Evolutionary conservation across 2,797 vertebrate genomes (phyloP).

Genomic region (Garrulus glandarius): DNA sequence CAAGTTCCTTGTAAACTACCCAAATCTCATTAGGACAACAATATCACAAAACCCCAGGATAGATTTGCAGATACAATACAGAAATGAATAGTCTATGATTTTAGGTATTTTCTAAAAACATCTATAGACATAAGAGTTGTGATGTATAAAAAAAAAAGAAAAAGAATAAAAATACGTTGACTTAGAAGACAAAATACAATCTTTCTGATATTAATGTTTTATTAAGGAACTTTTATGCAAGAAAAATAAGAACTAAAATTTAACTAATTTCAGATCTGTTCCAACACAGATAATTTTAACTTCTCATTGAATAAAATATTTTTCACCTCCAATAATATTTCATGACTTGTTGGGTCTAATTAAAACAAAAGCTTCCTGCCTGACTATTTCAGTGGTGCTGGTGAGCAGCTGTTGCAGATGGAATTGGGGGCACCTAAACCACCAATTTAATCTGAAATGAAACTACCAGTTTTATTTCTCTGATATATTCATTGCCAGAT

Average conservation of each 20-base stretch:
- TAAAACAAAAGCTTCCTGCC: background rate
- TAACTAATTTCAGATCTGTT: background rate
- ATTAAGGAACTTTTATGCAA: background rate
- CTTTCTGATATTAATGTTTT: background rate
- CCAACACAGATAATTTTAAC: background rate
- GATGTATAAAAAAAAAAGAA: background rate
- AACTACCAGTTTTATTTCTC: background rate
- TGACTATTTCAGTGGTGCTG: background rate
- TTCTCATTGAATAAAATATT: background rate
- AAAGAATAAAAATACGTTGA: background rate
- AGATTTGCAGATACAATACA: background rate
- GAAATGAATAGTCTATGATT: background rate
- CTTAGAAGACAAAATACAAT: background rate
- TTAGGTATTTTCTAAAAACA: background rate
- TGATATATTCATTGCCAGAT: background rate
- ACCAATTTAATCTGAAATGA: background rate
- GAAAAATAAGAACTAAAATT: background rate
- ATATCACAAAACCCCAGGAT: background rate
- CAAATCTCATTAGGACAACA: background rate
- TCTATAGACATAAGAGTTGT: background rate
- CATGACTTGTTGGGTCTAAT: background rate
- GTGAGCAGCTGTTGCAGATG: background rate
- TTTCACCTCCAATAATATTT: background rate
- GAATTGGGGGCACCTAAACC: background rate
- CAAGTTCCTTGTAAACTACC: background rate